Percentiles rank a stretch among this genome's conserved stretches.
Evolutionary conservation across 2,113 vertebrate genomes (phyloP).

Genomic region (Hemiprocne comata): DNA sequence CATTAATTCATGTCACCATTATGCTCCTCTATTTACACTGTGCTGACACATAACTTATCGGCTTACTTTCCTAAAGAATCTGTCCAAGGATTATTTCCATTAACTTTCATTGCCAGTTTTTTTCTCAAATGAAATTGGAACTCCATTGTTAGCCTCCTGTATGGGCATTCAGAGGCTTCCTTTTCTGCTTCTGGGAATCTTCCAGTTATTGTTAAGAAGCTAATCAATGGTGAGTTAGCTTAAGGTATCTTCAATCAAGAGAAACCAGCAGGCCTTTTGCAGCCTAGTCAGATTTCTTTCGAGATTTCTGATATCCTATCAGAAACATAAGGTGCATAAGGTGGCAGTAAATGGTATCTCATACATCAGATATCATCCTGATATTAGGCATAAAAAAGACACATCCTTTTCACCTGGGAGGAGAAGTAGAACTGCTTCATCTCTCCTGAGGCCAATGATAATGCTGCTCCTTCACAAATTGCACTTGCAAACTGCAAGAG

Average conservation of each 20-base stretch:
- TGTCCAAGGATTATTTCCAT: not conserved
- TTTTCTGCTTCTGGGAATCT: not conserved
- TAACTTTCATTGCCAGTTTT: not conserved
- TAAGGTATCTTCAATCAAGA: not conserved
- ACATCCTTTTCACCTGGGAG: not conserved
- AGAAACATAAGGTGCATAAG: not conserved
- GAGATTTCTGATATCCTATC: not conserved
- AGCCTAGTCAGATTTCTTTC: not conserved
- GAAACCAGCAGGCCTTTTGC: not conserved
- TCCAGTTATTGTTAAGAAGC: not conserved
- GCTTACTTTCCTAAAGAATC: not conserved
- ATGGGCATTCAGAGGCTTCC: not conserved
- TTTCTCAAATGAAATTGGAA: not conserved
- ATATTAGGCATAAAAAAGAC: not conserved
- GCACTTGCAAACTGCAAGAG: conserved; percentile 49
- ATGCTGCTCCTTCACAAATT: conserved; percentile 32
- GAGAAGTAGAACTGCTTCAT: not conserved
- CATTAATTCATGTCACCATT: conserved; percentile 38
- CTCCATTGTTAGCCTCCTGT: not conserved
- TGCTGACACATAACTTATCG: not conserved
- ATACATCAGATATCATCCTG: not conserved
- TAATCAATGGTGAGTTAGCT: not conserved
- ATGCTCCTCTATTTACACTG: conserved; percentile 19
- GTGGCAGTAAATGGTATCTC: not conserved
- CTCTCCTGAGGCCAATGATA: conserved; percentile 21